Evolutionary conservation across 1,140 invertebrate species (phyloP).

Genomic region (Radopholus similis): DNA sequence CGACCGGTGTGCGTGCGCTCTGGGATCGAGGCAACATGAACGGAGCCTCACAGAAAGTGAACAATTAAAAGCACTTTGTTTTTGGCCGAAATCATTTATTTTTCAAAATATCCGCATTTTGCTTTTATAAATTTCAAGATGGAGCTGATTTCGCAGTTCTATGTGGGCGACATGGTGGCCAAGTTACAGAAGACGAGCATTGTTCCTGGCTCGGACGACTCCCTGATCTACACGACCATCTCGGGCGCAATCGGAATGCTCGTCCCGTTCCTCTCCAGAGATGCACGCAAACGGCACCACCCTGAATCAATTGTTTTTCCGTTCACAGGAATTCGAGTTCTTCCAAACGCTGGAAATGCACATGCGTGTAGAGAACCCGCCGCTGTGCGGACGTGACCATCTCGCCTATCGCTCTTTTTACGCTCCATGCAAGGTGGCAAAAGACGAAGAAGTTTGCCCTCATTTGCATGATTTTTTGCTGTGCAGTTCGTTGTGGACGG

Average conservation of each 20-base stretch:
- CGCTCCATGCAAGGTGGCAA: slow-evolving; percentile 83
- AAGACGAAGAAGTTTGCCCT: not conserved
- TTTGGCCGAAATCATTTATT: not conserved
- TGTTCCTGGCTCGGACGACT: slow-evolving; percentile 93
- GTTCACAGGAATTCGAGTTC: slow-evolving; percentile 84
- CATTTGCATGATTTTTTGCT: not conserved
- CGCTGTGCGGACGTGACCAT: slow-evolving; percentile 93
- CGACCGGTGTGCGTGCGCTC: slow-evolving; percentile 91
- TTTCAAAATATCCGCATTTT: not conserved
- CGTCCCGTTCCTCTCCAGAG: slow-evolving; percentile 93
- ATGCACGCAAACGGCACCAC: slow-evolving; percentile 63
- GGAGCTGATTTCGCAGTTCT: slow-evolving; percentile 83
- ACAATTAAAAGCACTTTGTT: too few species aligned
- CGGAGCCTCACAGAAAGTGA: slow-evolving; percentile 90
- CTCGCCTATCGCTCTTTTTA: slow-evolving; percentile 93
- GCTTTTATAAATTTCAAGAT: slow-evolving; percentile 64
- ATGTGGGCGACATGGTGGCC: slow-evolving; percentile 85
- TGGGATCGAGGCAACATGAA: slow-evolving; percentile 95
- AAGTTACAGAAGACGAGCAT: slow-evolving; percentile 80
- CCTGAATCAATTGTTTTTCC: slow-evolving; percentile 3
- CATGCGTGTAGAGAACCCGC: slow-evolving; percentile 92
- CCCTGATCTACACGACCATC: slow-evolving; percentile 88
- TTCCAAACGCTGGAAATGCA: slow-evolving; percentile 99
- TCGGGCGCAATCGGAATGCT: slow-evolving; percentile 91
- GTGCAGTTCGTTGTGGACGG: slow-evolving; percentile 90